A percentile compares a stretch with the other conserved stretches of the same genome.
phyloP scores from a whole-genome alignment of 2,797 vertebrate genomes.

The Okamejei kenojei region DNA sequence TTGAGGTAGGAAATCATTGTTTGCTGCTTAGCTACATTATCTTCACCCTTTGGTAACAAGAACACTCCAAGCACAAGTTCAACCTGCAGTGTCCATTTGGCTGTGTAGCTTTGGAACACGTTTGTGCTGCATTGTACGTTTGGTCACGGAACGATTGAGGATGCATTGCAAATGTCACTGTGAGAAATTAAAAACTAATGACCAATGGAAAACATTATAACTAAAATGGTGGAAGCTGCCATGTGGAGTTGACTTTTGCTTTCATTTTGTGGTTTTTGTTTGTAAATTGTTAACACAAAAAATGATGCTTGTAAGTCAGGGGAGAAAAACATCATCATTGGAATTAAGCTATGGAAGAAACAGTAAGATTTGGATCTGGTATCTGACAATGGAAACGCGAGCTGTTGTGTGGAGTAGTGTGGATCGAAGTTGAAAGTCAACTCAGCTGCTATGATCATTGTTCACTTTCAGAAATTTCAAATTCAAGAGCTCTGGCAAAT shows the following conservation, averaged over 20 bases:
- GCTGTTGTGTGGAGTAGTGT: not conserved
- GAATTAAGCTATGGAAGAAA: not conserved
- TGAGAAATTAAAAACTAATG: not conserved
- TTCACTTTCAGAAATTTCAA: not conserved
- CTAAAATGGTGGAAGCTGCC: not conserved
- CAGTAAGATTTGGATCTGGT: not conserved
- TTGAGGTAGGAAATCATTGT: not conserved
- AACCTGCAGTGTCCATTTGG: not conserved
- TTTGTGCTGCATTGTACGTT: not conserved
- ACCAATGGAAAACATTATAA: not conserved
- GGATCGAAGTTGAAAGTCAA: not conserved
- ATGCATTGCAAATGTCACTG: not conserved
- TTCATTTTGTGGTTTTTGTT: conserved; percentile 1
- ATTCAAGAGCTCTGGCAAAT: not conserved
- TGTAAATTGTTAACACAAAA: not conserved
- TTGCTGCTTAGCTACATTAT: not conserved
- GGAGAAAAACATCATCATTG: not conserved
- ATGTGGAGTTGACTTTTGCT: not conserved
- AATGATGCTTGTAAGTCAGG: not conserved
- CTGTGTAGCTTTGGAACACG: not conserved
- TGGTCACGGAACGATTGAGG: not conserved
- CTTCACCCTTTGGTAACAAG: not conserved
- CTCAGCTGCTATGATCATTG: not conserved
- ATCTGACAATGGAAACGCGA: not conserved
- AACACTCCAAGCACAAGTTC: not conserved